A percentile compares a stretch with the other conserved stretches of the same genome.
phyloP scores from a whole-genome alignment of 2,113 vertebrate species.

The Indicator indicator region DNA sequence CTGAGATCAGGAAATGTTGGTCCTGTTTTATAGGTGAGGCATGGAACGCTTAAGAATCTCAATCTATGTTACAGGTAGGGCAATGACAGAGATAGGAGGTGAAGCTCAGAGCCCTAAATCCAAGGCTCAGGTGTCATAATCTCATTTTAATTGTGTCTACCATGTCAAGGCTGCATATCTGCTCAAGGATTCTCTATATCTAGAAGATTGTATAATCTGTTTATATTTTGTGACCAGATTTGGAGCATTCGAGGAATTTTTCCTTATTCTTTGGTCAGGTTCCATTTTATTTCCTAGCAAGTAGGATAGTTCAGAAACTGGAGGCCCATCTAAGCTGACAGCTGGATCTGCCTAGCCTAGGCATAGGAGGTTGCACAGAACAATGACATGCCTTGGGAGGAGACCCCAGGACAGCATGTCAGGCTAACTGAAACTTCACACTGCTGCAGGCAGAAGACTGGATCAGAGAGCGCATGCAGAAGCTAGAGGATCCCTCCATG shows the following conservation, averaged over 20 bases:
- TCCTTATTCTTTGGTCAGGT: not conserved
- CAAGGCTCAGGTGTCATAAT: not conserved
- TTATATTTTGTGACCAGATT: not conserved
- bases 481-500: slow-evolving; percentile 79
- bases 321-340: not conserved
- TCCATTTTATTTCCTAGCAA: not conserved
- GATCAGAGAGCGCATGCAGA: slow-evolving; percentile 85
- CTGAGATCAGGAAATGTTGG: not conserved
- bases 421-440: not conserved
- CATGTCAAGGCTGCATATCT: not conserved
- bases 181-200: not conserved
- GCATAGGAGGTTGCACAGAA: not conserved
- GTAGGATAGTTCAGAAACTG: not conserved
- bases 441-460: slow-evolving; percentile 82
- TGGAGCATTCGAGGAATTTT: not conserved
- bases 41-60: not conserved
- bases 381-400: not conserved
- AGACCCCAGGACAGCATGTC: not conserved
- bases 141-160: not conserved
- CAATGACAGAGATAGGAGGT: not conserved
- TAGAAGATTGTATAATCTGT: not conserved
- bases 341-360: not conserved
- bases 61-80: not conserved
- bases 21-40: not conserved
- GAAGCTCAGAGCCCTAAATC: not conserved